A percentile compares a stretch with the other conserved stretches of the same genome.
Conservation (phyloP, 2,797 vertebrate species). For the Notolepis coatsorum region DNA sequence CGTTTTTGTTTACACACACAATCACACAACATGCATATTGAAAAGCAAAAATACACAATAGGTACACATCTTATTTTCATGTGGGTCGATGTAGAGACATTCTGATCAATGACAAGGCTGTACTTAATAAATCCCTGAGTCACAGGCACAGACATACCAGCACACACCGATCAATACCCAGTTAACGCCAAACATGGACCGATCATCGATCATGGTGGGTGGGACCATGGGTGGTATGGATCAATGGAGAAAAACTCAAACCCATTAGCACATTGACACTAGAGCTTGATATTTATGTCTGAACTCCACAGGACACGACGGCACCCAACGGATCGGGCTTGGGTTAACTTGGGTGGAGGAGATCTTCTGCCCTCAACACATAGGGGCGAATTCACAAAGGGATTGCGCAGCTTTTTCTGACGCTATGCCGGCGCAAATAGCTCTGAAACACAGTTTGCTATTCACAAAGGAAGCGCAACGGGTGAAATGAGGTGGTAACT, state of each 20-base stretch:
- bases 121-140: slow-evolving; percentile 20
- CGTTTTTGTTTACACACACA: too few relatives aligned
- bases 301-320: too few relatives aligned
- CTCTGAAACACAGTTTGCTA: too few relatives aligned
- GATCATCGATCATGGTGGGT: slow-evolving; percentile 36
- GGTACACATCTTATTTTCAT: slow-evolving; percentile 5
- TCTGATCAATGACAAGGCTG: slow-evolving; percentile 21
- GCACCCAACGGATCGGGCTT: too few relatives aligned
- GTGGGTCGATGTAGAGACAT: not conserved
- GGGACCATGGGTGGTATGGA: slow-evolving; percentile 12
- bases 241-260: slow-evolving; percentile 40
- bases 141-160: slow-evolving; percentile 21
- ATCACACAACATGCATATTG: not conserved
- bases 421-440: too few relatives aligned
- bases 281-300: too few relatives aligned
- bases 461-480: too few relatives aligned
- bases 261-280: slow-evolving; percentile 29
- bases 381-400: too few relatives aligned
- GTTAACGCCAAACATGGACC: slow-evolving; percentile 19
- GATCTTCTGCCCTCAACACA: too few relatives aligned
- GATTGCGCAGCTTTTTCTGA: too few relatives aligned
- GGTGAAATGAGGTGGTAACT: too few relatives aligned
- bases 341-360: too few relatives aligned
- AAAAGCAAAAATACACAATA: not conserved
- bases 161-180: slow-evolving; percentile 39